These are phyloP conservation scores for Rhinoraja longicauda DNA, from an alignment of 2,797 vertebrate genomes.

Conservation along the genomic window DNA sequence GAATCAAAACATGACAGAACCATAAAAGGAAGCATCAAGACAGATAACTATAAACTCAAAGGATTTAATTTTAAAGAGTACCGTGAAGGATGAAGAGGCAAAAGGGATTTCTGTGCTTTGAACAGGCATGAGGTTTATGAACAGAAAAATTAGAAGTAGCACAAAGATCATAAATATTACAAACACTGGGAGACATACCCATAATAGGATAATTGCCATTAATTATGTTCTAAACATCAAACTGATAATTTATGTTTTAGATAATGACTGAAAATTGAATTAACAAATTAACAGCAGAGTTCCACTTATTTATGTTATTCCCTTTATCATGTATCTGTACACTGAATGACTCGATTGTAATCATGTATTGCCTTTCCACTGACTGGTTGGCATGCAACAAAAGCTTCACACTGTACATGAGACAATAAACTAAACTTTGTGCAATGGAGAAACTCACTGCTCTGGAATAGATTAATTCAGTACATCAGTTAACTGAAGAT, in stretches of 20 bases:
- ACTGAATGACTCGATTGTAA: no score
- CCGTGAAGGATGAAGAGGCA: no score
- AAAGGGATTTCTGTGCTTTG: neutral
- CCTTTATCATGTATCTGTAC: no score
- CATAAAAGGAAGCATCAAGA: neutral
- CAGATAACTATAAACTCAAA: neutral
- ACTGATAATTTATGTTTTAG: neutral
- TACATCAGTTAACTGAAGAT: neutral
- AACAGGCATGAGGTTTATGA: neutral
- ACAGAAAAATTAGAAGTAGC: neutral
- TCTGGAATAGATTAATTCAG: neutral
- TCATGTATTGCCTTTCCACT: no score
- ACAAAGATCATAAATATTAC: neutral
- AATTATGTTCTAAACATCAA: neutral
- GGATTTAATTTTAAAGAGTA: no score
- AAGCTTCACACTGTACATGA: no score
- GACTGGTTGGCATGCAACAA: no score
- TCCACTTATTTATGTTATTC: no score
- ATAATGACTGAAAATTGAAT: neutral
- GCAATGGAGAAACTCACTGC: neutral
- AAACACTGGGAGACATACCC: neutral
- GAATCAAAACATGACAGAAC: neutral
- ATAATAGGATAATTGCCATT: neutral
- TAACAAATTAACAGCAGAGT: neutral
- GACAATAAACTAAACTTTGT: neutral